A percentile compares a stretch with the other conserved stretches of the same genome.
Conservation (phyloP, 2,797 vertebrate species). For the Lacerta viridis region DNA sequence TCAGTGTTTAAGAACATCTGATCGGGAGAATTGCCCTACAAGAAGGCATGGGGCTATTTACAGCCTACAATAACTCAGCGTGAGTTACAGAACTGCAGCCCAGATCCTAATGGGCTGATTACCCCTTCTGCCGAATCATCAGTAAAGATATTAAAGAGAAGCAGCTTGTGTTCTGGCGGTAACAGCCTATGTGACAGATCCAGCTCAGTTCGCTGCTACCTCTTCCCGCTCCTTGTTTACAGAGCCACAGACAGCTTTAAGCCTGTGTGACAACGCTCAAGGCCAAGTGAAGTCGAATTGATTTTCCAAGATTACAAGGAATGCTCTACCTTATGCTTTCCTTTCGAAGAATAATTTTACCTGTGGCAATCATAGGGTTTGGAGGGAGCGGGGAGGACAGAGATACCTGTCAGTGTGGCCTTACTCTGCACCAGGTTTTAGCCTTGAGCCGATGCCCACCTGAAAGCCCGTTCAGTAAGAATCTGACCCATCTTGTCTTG, state of each 20-base stretch:
- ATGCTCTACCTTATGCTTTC: conserved; percentile 18
- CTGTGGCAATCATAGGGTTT: not conserved
- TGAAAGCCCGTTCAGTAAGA: not conserved
- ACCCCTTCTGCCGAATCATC: conserved; percentile 22
- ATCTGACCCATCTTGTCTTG: not conserved
- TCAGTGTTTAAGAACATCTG: conserved; percentile 8
- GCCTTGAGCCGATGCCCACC: not conserved
- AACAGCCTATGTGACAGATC: conserved; percentile 14
- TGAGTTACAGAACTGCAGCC: not conserved
- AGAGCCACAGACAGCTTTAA: conserved; percentile 15
- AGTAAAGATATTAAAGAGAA: conserved; percentile 49
- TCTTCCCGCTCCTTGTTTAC: conserved; percentile 7
- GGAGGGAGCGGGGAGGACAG: rapidly evolving
- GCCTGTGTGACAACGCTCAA: not conserved
- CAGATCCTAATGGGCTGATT: not conserved
- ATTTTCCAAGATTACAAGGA: conserved; percentile 59
- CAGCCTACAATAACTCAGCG: not conserved
- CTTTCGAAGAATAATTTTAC: conserved; percentile 41
- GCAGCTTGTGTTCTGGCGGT: conserved; percentile 33
- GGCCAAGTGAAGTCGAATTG: conserved; percentile 37
- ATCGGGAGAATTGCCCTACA: conserved; percentile 4
- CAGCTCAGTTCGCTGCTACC: conserved; percentile 16
- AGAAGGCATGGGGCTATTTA: conserved; percentile 9
- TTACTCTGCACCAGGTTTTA: not conserved
- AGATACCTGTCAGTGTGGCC: not conserved